phyloP scores from a whole-genome alignment of 2,113 vertebrate species.

The Saccopteryx leptura region DNA sequence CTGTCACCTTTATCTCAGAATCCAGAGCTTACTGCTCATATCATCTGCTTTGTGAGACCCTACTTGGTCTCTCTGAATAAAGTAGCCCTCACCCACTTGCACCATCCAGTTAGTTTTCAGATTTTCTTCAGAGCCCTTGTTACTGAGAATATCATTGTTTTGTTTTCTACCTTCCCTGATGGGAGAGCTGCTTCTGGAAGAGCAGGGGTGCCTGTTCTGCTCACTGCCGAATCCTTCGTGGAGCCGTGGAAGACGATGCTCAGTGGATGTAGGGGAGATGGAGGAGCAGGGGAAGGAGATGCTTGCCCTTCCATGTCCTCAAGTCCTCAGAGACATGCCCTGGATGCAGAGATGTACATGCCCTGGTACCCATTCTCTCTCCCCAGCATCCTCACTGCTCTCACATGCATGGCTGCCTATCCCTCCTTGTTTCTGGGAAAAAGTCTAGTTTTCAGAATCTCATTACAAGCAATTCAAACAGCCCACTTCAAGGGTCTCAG shows the following conservation, averaged over 20 bases:
- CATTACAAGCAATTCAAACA: not conserved
- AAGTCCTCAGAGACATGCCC: not conserved
- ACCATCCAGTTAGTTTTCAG: not conserved
- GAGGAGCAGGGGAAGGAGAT: not conserved
- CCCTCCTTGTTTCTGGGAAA: not conserved
- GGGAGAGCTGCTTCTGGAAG: not conserved
- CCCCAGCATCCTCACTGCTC: too few species aligned
- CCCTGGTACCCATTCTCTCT: accelerated
- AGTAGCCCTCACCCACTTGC: not conserved
- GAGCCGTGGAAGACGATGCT: not conserved
- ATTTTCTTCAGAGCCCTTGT: not conserved
- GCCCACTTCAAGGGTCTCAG: not conserved
- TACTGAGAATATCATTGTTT: not conserved
- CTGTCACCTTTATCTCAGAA: not conserved
- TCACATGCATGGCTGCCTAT: accelerated
- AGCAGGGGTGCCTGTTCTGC: accelerated
- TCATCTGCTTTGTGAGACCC: not conserved
- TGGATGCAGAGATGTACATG: not conserved
- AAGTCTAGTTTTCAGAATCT: not conserved
- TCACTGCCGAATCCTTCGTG: not conserved
- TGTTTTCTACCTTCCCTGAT: not conserved
- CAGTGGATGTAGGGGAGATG: not conserved
- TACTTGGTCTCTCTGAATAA: not conserved
- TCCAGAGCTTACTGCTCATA: not conserved
- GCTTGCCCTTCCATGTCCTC: not conserved